Conservation (phyloP, 2,888 invertebrate genomes). For the Lepidochrysops patricia region DNA sequence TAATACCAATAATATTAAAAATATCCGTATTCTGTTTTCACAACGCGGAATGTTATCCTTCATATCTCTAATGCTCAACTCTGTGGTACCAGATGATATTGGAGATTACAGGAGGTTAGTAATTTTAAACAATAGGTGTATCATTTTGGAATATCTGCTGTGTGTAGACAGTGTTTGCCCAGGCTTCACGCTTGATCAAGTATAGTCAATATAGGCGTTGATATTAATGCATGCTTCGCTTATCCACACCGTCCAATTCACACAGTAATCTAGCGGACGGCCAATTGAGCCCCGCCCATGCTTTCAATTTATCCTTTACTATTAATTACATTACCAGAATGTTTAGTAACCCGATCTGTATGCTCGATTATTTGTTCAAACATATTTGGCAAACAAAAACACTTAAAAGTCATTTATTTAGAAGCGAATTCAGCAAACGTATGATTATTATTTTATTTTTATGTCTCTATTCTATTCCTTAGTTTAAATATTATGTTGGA, state of each 20-base stretch:
- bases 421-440: too few relatives aligned
- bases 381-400: neutral
- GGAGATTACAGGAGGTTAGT: neutral
- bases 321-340: conserved; percentile 7
- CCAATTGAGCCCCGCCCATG: conserved; percentile 10
- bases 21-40: too few relatives aligned
- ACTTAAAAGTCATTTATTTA: too few relatives aligned
- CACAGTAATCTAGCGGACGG: conserved; percentile 16
- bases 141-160: neutral
- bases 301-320: conserved; percentile 1
- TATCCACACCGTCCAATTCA: conserved; percentile 17
- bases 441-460: too few relatives aligned
- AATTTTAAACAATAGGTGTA: neutral
- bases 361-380: neutral
- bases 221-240: conserved; percentile 19
- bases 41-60: too few relatives aligned
- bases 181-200: conserved; percentile 7
- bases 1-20: neutral
- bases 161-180: neutral
- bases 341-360: neutral
- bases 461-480: too few relatives aligned
- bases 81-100: neutral
- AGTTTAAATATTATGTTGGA: too few relatives aligned
- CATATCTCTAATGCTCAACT: neutral
- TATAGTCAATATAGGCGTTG: conserved; percentile 13